Evolutionary conservation across 1,140 invertebrate species (phyloP).

Genomic region (Limonius californicus): DNA sequence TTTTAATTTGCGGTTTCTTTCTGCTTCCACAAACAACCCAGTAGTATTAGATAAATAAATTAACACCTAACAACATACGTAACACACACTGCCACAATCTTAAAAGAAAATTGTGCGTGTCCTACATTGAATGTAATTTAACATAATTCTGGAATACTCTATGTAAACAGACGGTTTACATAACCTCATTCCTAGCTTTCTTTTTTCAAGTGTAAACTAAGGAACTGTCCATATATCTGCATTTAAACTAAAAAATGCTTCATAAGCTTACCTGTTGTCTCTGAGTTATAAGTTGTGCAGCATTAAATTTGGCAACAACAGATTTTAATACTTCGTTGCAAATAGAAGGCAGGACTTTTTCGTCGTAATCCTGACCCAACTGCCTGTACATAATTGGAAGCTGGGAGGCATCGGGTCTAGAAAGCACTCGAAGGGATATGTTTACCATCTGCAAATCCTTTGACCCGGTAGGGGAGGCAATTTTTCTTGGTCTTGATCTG

Average conservation of each 20-base stretch:
- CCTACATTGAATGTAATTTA: no score
- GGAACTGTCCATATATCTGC: neutral
- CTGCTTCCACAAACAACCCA: no score
- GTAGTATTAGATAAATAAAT: no score
- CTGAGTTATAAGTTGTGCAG: slow-evolving; percentile 97
- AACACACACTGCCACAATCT: no score
- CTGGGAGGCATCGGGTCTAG: slow-evolving; percentile 78
- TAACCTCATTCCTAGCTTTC: no score
- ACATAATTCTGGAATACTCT: no score
- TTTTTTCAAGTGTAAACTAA: no score
- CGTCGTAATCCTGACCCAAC: slow-evolving; percentile 82
- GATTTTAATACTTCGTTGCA: slow-evolving; percentile 99
- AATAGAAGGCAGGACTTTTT: slow-evolving; percentile 94
- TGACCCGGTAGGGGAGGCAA: slow-evolving; percentile 95
- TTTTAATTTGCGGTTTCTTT: no score
- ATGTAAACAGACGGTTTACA: no score
- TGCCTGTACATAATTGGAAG: slow-evolving; percentile 89
- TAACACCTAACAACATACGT: no score
- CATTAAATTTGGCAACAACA: slow-evolving; percentile 99
- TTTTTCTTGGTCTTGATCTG: slow-evolving; percentile 86
- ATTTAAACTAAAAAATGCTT: neutral
- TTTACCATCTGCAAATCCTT: slow-evolving; percentile 99
- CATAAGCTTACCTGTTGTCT: slow-evolving; percentile 77
- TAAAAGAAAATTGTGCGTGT: no score
- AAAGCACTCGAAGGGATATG: slow-evolving; percentile 93